These are phyloP conservation scores for Petrophora chlorosata DNA, from an alignment of 2,888 invertebrate species.

Conservation along the genomic window DNA sequence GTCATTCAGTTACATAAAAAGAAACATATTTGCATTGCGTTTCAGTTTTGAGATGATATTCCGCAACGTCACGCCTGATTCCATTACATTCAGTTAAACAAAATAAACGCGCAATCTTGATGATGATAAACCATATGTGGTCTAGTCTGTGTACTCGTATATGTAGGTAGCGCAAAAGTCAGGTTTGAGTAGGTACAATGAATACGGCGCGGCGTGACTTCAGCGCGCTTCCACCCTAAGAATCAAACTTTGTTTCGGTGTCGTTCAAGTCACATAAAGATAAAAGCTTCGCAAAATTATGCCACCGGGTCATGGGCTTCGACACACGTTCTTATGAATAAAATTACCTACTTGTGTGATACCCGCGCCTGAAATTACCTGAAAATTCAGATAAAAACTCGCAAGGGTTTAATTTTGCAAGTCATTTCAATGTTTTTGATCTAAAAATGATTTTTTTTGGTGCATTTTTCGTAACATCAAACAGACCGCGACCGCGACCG, in stretches of 20 bases:
- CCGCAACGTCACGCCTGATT: no score
- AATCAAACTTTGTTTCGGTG: constrained; percentile 21
- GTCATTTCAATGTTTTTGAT: constrained; percentile 12
- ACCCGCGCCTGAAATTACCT: constrained; percentile 15
- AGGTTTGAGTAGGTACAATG: background rate
- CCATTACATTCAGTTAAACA: no score
- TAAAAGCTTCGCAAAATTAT: constrained; percentile 44
- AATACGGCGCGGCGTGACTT: background rate
- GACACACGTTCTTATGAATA: constrained; percentile 42
- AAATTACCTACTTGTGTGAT: constrained; percentile 34
- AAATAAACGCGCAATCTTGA: no score
- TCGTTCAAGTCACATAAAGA: constrained; percentile 25
- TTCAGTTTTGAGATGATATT: no score
- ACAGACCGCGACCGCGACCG: no score
- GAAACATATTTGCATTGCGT: no score
- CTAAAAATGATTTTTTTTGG: constrained; percentile 2
- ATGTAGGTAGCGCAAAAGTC: background rate
- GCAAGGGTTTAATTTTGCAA: constrained; percentile 15
- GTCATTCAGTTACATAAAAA: no score
- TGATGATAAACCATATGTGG: no score
- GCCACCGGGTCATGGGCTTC: constrained; percentile 31
- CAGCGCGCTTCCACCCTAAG: constrained; percentile 1
- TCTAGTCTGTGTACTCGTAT: background rate
- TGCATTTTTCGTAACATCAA: no score
- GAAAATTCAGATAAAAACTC: constrained; percentile 15